These are phyloP conservation scores for Alectoris magna DNA, from an alignment of 2,797 vertebrate genomes.

Conservation along the genomic window DNA sequence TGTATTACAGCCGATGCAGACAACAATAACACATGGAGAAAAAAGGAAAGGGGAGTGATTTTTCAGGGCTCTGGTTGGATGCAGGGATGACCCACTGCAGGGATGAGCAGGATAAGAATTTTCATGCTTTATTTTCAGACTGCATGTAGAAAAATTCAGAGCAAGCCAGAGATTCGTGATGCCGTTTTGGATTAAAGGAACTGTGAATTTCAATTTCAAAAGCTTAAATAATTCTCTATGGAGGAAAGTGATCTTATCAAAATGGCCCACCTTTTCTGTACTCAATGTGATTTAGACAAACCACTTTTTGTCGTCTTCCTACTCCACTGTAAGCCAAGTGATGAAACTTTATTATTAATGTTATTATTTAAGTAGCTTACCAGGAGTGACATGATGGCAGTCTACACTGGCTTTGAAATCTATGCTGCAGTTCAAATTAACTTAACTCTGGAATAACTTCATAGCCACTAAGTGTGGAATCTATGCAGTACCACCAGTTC, in stretches of 20 bases:
- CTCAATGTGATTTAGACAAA: not conserved
- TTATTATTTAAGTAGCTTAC: not conserved
- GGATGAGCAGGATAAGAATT: not conserved
- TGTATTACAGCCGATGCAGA: not conserved
- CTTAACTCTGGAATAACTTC: not conserved
- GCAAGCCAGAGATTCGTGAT: not conserved
- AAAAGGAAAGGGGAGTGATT: not conserved
- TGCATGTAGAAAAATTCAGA: not conserved
- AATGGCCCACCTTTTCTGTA: not conserved
- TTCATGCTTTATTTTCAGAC: not conserved
- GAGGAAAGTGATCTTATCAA: not conserved
- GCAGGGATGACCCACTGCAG: not conserved
- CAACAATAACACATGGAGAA: accelerated
- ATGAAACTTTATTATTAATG: not conserved
- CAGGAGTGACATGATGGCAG: not conserved
- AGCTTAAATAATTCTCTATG: not conserved
- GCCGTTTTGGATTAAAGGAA: not conserved
- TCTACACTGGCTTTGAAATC: not conserved
- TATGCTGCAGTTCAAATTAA: not conserved
- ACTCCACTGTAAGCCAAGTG: not conserved
- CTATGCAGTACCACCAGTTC: not conserved
- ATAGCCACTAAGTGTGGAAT: not conserved
- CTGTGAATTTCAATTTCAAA: not conserved
- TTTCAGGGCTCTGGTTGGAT: not conserved
- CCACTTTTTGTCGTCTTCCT: not conserved